A percentile compares a stretch with the other conserved stretches of the same genome.
Conservation (phyloP, 1,140 invertebrate species). For the Glossosoma conforme region DNA sequence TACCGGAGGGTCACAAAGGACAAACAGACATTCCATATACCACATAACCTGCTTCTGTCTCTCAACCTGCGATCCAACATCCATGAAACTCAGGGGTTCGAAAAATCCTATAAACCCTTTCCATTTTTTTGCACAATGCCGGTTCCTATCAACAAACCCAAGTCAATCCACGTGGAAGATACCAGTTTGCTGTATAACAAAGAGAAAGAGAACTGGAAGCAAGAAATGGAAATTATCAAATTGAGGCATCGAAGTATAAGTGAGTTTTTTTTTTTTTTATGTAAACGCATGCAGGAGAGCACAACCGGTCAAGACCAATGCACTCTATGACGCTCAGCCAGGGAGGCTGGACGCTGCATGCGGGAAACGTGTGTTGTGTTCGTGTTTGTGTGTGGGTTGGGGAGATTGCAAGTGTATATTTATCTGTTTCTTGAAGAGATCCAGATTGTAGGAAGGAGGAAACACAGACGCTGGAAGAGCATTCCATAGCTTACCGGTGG, state of each 20-base stretch:
- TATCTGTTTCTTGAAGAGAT: too few relatives aligned
- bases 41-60: conserved; percentile 20
- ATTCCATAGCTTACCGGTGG: too few relatives aligned
- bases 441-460: too few relatives aligned
- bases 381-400: too few relatives aligned
- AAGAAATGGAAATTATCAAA: conserved; percentile 10
- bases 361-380: too few relatives aligned
- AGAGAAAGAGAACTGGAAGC: conserved; percentile 22
- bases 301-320: neutral
- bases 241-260: conserved; percentile 10
- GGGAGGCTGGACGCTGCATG: too few relatives aligned
- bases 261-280: conserved; percentile 11
- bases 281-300: neutral
- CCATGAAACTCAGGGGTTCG: neutral
- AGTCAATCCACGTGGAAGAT: conserved; percentile 6
- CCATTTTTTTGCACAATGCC: conserved; percentile 12
- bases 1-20: conserved; percentile 11
- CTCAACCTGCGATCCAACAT: conserved; percentile 14
- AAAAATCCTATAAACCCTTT: conserved; percentile 14
- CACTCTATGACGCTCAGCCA: neutral
- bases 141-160: neutral
- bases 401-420: too few relatives aligned
- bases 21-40: conserved; percentile 1
- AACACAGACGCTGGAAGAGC: too few relatives aligned
- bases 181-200: conserved; percentile 4